Conservation (phyloP, 2,888 invertebrate genomes). For the Eupithecia centaureata region DNA sequence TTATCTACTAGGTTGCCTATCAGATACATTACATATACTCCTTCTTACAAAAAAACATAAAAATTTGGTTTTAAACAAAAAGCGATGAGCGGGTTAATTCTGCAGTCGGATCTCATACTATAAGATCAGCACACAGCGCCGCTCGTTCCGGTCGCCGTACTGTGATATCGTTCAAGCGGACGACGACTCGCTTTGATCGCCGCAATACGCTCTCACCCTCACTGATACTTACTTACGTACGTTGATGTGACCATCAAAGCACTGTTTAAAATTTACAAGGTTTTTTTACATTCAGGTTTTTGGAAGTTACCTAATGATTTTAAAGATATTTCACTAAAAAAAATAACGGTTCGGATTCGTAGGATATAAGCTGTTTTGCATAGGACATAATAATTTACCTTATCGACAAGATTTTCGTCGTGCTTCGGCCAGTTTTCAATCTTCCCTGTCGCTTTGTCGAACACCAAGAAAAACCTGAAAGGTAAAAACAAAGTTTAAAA, state of each 20-base stretch:
- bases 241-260: too few relatives aligned
- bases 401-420: slow-evolving; percentile 70
- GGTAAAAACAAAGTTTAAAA: neutral
- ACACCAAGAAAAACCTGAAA: slow-evolving; percentile 90
- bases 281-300: neutral
- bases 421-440: slow-evolving; percentile 78
- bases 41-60: too few relatives aligned
- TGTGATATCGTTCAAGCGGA: neutral
- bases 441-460: slow-evolving; percentile 88
- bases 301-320: too few relatives aligned
- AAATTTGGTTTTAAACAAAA: too few relatives aligned
- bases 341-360: neutral
- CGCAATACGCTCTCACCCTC: too few relatives aligned
- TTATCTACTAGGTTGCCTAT: too few relatives aligned
- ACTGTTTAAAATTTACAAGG: neutral
- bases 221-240: too few relatives aligned
- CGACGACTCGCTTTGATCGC: too few relatives aligned
- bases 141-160: neutral
- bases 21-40: too few relatives aligned
- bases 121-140: neutral
- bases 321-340: neutral
- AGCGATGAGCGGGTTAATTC: too few relatives aligned
- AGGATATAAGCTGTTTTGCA: neutral
- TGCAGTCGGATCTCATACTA: too few relatives aligned
- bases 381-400: slow-evolving; percentile 51